phyloP scores from a whole-genome alignment of 2,888 invertebrate species.

The Drosophila subsilvestris region DNA sequence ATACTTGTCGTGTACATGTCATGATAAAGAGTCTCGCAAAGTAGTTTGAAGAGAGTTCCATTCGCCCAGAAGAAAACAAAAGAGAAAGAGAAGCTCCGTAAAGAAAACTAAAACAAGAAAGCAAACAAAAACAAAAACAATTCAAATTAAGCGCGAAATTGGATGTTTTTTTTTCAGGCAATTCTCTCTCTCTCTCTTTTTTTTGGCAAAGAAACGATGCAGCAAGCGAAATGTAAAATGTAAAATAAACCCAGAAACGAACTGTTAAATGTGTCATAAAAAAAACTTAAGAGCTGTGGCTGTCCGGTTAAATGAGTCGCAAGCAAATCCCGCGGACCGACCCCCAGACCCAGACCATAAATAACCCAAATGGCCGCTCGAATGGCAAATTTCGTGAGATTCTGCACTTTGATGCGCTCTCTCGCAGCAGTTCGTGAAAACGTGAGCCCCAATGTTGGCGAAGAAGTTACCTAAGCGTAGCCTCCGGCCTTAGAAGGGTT shows the following conservation, averaged over 20 bases:
- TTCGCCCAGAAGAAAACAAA: slow-evolving; percentile 2
- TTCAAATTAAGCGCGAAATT: slow-evolving; percentile 72
- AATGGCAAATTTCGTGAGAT: slow-evolving; percentile 82
- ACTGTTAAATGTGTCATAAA: slow-evolving; percentile 74
- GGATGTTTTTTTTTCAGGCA: slow-evolving; percentile 25
- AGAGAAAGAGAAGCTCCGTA: slow-evolving; percentile 47
- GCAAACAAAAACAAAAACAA: slow-evolving; percentile 40
- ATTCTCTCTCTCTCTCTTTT: slow-evolving; percentile 7
- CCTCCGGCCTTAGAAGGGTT: slow-evolving; percentile 25
- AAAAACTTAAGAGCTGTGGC: slow-evolving; percentile 59
- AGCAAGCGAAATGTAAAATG: slow-evolving; percentile 26
- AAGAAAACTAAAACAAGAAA: slow-evolving; percentile 19
- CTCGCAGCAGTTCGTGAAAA: slow-evolving; percentile 73
- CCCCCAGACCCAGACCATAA: slow-evolving; percentile 49
- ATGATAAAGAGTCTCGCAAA: too few relatives aligned
- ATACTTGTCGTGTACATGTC: too few relatives aligned
- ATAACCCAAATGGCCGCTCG: slow-evolving; percentile 74
- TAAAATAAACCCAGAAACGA: slow-evolving; percentile 38
- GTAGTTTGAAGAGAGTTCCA: not conserved
- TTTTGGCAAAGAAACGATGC: slow-evolving; percentile 39
- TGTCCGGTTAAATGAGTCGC: slow-evolving; percentile 64
- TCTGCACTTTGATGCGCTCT: slow-evolving; percentile 79
- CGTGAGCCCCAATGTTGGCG: slow-evolving; percentile 60
- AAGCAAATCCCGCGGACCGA: slow-evolving; percentile 67
- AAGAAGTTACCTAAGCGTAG: slow-evolving; percentile 75